These are phyloP conservation scores for Hypena proboscidalis DNA, from an alignment of 2,888 invertebrate genomes.

Conservation along the genomic window DNA sequence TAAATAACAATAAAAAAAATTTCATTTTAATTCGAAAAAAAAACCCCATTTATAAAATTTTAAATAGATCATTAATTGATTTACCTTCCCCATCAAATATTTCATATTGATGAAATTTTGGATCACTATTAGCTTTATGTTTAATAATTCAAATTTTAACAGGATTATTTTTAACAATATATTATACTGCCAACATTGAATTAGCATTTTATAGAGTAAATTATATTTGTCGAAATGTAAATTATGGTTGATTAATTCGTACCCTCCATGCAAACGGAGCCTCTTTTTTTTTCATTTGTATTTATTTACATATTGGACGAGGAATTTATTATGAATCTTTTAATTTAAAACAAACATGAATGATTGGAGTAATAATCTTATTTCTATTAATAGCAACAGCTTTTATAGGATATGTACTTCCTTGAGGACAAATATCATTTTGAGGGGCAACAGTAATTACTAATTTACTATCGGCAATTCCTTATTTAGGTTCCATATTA, in stretches of 20 bases:
- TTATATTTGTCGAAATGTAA: conserved; percentile 89
- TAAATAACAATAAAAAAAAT: conserved; percentile 58
- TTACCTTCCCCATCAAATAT: conserved; percentile 87
- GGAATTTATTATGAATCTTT: conserved; percentile 83
- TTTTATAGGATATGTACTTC: conserved; percentile 91
- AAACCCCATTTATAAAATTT: conserved; percentile 83
- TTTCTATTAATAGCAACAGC: conserved; percentile 89
- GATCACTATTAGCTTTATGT: conserved; percentile 87
- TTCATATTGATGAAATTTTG: conserved; percentile 88
- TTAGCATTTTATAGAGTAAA: conserved; percentile 88
- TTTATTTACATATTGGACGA: conserved; percentile 89
- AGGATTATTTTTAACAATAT: conserved; percentile 89
- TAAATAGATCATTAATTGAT: conserved; percentile 85
- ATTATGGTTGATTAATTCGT: conserved; percentile 88
- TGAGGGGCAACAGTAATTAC: conserved; percentile 93
- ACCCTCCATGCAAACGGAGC: conserved; percentile 89
- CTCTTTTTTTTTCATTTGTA: conserved; percentile 89
- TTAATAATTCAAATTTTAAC: conserved; percentile 88
- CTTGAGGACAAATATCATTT: conserved; percentile 93
- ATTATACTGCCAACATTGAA: conserved; percentile 87
- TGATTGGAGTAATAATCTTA: conserved; percentile 87
- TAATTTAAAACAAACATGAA: conserved; percentile 86
- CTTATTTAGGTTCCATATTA: conserved; percentile 86
- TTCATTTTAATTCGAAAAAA: conserved; percentile 71
- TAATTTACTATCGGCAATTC: conserved; percentile 89